Conservation (phyloP, 2,113 vertebrate species). For the Hucho hucho region DNA sequence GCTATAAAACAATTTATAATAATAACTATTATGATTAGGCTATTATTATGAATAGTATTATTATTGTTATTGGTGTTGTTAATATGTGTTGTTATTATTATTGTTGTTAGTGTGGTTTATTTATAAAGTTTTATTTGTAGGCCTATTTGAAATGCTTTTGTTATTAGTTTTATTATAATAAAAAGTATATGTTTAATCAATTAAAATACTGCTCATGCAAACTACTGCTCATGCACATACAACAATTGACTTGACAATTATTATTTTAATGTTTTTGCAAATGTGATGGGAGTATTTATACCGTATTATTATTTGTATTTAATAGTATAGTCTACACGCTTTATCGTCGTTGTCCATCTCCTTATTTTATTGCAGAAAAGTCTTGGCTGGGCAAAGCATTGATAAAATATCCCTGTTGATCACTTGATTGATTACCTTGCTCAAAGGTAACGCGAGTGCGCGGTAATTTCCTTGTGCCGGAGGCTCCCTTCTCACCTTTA, state of each 20-base stretch:
- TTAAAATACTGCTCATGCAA: no score
- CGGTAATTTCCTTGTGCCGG: conserved; percentile 98
- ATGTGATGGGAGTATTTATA: no score
- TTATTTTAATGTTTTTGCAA: no score
- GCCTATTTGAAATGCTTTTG: no score
- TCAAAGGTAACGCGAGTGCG: conserved; percentile 95
- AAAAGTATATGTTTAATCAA: no score
- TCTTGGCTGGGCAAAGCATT: conserved; percentile 84
- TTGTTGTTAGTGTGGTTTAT: no score
- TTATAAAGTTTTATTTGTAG: no score
- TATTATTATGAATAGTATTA: neutral
- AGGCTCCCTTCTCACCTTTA: conserved; percentile 98
- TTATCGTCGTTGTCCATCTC: conserved; percentile 15
- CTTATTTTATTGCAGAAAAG: conserved; percentile 46
- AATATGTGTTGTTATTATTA: no score
- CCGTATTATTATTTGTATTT: conserved; percentile 3
- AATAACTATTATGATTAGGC: conserved; percentile 5
- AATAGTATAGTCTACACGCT: neutral
- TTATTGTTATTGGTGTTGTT: no score
- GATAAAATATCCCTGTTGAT: conserved; percentile 99
- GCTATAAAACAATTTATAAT: neutral
- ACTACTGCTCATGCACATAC: neutral
- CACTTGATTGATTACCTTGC: conserved; percentile 99
- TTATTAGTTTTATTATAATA: conserved; percentile 19
- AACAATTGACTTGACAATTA: neutral